Conservation (phyloP, 2,113 vertebrate species). For the human region DNA sequence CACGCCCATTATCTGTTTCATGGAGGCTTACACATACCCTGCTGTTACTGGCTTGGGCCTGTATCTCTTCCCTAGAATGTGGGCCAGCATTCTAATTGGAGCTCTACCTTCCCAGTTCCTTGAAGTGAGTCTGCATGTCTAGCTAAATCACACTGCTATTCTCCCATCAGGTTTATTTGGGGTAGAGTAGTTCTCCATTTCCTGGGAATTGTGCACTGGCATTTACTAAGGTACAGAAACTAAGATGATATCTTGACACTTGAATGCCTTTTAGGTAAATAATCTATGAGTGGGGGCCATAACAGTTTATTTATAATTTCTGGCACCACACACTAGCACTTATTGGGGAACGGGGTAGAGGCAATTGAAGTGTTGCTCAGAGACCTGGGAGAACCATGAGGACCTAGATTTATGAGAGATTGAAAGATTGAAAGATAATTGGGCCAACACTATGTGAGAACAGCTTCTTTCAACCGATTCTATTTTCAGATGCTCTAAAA, state of each 20-base stretch:
- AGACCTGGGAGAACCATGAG: not conserved
- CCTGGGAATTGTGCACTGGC: not conserved
- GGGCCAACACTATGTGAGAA: not conserved
- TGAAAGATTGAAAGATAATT: conserved; percentile 33
- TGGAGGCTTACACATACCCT: not conserved
- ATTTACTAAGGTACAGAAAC: not conserved
- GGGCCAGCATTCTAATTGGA: not conserved
- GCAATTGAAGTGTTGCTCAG: not conserved
- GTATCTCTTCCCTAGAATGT: not conserved
- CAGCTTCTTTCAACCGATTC: not conserved
- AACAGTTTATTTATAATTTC: conserved; percentile 34
- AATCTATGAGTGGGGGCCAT: not conserved
- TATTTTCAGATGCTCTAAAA: not conserved
- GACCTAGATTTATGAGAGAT: not conserved
- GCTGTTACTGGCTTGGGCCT: not conserved
- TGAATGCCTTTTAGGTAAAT: conserved; percentile 31
- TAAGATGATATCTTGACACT: conserved; percentile 32
- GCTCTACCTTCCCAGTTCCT: not conserved
- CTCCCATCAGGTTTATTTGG: not conserved
- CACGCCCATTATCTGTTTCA: not conserved
- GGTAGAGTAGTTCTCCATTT: not conserved
- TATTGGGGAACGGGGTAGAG: not conserved
- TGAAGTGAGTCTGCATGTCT: not conserved
- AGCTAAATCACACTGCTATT: not conserved
- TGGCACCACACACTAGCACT: not conserved